These are phyloP conservation scores for Dissostichus mawsoni DNA, from an alignment of 2,113 vertebrate genomes.

Conservation along the genomic window DNA sequence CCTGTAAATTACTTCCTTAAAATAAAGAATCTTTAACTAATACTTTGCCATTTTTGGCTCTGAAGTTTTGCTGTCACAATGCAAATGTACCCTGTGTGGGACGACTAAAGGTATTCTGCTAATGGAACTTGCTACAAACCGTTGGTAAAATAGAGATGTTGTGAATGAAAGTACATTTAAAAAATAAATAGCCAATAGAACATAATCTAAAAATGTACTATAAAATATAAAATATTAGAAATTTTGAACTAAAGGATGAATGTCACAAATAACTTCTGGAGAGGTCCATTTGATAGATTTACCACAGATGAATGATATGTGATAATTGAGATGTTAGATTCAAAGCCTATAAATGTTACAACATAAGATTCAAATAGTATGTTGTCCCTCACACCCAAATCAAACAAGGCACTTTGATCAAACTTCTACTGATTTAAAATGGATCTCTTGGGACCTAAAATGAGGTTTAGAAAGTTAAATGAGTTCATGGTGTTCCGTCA, in stretches of 20 bases:
- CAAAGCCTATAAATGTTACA: background rate
- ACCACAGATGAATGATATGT: background rate
- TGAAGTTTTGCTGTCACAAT: too few species aligned
- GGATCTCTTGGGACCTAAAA: slow-evolving; percentile 42
- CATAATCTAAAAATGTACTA: background rate
- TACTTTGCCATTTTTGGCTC: too few species aligned
- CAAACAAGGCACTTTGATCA: slow-evolving; percentile 15
- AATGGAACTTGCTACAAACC: background rate
- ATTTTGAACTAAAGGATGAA: background rate
- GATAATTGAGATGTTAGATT: background rate
- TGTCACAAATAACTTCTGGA: background rate
- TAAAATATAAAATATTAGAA: background rate
- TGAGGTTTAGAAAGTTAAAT: slow-evolving; percentile 56
- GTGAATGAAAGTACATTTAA: background rate
- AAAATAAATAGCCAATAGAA: background rate
- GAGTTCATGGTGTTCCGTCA: slow-evolving; percentile 52
- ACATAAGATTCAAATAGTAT: background rate
- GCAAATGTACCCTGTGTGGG: too few species aligned
- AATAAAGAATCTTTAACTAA: background rate
- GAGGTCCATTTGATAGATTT: background rate
- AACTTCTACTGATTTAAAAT: slow-evolving; percentile 31
- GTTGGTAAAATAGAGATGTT: background rate
- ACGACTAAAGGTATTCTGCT: background rate
- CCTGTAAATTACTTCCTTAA: background rate
- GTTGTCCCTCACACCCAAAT: background rate